Evolutionary conservation across 2,113 vertebrate species (phyloP).

Genomic region (Pimephales promelas): DNA sequence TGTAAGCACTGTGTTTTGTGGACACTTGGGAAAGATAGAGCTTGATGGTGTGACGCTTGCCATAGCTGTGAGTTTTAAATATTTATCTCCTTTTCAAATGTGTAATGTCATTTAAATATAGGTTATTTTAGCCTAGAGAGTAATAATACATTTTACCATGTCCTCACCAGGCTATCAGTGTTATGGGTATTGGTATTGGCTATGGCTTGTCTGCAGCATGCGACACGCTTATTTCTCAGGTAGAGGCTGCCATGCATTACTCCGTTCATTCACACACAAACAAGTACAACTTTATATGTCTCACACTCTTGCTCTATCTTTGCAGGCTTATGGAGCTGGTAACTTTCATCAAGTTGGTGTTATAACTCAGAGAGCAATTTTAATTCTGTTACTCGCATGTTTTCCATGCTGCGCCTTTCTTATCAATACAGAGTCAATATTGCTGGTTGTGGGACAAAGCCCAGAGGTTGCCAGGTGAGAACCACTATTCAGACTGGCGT

Average conservation of each 20-base stretch:
- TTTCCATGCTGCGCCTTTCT: constrained; percentile 93
- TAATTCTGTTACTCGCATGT: constrained; percentile 86
- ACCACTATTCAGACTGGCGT: neutral
- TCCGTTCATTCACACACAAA: neutral
- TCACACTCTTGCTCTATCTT: neutral
- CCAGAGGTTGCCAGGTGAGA: constrained; percentile 84
- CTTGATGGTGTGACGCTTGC: constrained; percentile 86
- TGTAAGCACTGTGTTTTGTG: constrained; percentile 90
- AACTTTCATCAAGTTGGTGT: constrained; percentile 85
- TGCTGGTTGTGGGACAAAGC: constrained; percentile 82
- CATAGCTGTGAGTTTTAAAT: constrained; percentile 76
- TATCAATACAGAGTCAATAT: constrained; percentile 84
- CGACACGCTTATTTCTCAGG: constrained; percentile 93
- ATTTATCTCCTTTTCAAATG: neutral
- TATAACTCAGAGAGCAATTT: constrained; percentile 81
- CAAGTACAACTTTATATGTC: neutral
- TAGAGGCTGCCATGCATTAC: constrained; percentile 56
- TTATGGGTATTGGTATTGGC: constrained; percentile 86
- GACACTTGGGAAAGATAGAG: constrained; percentile 85
- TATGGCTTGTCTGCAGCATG: constrained; percentile 85
- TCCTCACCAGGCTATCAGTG: constrained; percentile 82
- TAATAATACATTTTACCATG: neutral
- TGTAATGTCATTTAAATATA: neutral
- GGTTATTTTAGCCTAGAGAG: neutral
- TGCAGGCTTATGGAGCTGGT: constrained; percentile 82